These are phyloP conservation scores for Campoletis raptor DNA, from an alignment of 2,888 invertebrate genomes.

Conservation along the genomic window DNA sequence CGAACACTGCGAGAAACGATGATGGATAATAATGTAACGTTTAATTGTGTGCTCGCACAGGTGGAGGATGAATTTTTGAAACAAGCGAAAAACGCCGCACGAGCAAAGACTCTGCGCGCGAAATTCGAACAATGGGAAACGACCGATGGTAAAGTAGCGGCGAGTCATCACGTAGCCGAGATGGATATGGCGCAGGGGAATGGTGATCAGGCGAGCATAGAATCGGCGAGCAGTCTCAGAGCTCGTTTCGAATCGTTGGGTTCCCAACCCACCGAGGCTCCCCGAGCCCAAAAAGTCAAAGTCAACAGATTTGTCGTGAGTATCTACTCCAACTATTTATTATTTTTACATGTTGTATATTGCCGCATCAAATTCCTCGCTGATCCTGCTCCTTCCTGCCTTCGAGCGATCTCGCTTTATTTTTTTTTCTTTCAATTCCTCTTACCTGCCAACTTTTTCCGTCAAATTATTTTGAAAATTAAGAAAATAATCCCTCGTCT, in stretches of 20 bases:
- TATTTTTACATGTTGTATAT: not conserved
- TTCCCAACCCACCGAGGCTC: constrained; percentile 86
- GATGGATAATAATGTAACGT: too few relatives aligned
- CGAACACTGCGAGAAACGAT: too few relatives aligned
- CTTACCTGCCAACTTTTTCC: too few relatives aligned
- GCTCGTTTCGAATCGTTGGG: constrained; percentile 96
- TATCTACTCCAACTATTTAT: not conserved
- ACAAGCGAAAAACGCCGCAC: constrained; percentile 92
- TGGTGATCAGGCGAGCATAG: constrained; percentile 91
- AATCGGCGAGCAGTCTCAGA: constrained; percentile 94
- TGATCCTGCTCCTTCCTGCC: too few relatives aligned
- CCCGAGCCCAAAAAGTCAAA: constrained; percentile 87
- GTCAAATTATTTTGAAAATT: too few relatives aligned
- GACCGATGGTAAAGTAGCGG: constrained; percentile 85
- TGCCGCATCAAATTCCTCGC: not conserved
- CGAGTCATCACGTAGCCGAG: constrained; percentile 83
- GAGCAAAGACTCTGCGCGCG: constrained; percentile 93
- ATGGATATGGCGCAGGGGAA: constrained; percentile 86
- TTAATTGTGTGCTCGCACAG: constrained; percentile 74
- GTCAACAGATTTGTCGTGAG: constrained; percentile 97
- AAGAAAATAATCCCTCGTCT: constrained; percentile 5
- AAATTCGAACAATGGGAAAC: constrained; percentile 96
- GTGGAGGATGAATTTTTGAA: constrained; percentile 90
- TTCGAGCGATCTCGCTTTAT: too few relatives aligned
- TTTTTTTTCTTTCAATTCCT: too few relatives aligned